Evolutionary conservation across 2,797 vertebrate genomes (phyloP), one percentile per base, ranked within the genome.

Genomic region (Okamejei kenojei): DNA sequence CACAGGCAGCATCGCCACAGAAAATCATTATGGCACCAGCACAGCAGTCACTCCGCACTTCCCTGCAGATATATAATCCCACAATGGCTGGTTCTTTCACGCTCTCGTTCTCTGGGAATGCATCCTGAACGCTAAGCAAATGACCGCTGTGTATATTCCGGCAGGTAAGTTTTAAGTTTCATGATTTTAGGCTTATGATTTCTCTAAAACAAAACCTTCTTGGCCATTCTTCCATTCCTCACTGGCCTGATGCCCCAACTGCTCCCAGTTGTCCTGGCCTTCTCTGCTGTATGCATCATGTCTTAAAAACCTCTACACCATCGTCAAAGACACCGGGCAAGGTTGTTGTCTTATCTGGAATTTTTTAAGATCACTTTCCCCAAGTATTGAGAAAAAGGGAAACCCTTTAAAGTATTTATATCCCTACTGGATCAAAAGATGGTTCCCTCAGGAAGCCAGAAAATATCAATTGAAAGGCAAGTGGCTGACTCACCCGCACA

Each of bases 101-200:
- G 71, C 6, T 23, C 17, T 21, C 3, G 2, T 45, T 45, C 45
- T 45, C 45, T 45, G 45, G 45, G 45, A 45, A 45, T 21, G 71
- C 71, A 73, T 21, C 71, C 19, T 6, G 21, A 73, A 23, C 26
- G 19, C 19, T 73, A 73, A 73, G 71, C 7, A 21, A 19, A 23
- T 2, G 6, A 73, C 71, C 71, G 23, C 17, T 23, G 71, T 73
- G 61, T 86, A 29, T 9, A n/a, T n/a, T 84, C 23, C 26, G 29
- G 81, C 81, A 84, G 81, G 81, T 61, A 61, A 61, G 81, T n/a
- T 84, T 84, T 84, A 63, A n/a, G 13, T 84, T 7, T 84, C n/a
- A 6, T 63, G 63, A 63, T 63, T 13, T 86, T n/a, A 86, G 58
- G 82, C 11, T 11, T 63, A 17, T n/a, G 5, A 3, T 61, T 63